Conservation (phyloP, 2,888 invertebrate species). For the Dolichopus griseipennis region DNA sequence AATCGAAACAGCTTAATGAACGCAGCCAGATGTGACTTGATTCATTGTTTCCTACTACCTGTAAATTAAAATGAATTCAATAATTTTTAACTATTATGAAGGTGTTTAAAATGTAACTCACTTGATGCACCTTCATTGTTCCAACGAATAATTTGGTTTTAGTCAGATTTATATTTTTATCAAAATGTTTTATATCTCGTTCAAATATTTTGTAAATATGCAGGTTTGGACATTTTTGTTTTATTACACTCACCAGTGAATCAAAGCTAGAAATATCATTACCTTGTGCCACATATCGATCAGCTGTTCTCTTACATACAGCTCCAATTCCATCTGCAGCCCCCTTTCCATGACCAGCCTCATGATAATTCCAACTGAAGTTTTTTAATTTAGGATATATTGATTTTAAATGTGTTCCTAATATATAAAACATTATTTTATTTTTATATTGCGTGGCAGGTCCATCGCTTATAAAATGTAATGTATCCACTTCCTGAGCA, state of each 20-base stretch:
- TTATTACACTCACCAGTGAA: slow-evolving; percentile 23
- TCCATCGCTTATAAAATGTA: background rate
- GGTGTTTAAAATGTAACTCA: too few relatives aligned
- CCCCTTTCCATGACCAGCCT: slow-evolving; percentile 32
- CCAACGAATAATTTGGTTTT: slow-evolving; percentile 14
- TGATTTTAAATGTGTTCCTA: slow-evolving; percentile 27
- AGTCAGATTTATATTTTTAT: background rate
- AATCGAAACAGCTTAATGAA: slow-evolving; percentile 16
- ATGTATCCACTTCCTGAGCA: background rate
- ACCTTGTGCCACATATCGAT: slow-evolving; percentile 29
- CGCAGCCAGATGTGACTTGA: slow-evolving; percentile 13
- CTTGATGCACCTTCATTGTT: slow-evolving; percentile 15
- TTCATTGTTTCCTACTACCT: slow-evolving; percentile 2
- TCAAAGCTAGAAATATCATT: slow-evolving; percentile 28
- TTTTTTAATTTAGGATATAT: slow-evolving; percentile 25
- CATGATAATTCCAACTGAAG: slow-evolving; percentile 29
- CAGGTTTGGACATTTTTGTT: slow-evolving; percentile 23
- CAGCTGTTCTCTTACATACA: slow-evolving; percentile 32
- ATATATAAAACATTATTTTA: slow-evolving; percentile 30
- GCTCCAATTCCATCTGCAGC: slow-evolving; percentile 34
- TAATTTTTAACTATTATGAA: too few relatives aligned
- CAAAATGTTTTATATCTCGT: background rate
- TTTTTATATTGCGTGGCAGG: slow-evolving; percentile 20
- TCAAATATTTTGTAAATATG: background rate
- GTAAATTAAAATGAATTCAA: slow-evolving; percentile 12